Base-by-base conservation (phyloP, 2,797 vertebrate species). In the Pangasius sanitwongsei region DNA sequence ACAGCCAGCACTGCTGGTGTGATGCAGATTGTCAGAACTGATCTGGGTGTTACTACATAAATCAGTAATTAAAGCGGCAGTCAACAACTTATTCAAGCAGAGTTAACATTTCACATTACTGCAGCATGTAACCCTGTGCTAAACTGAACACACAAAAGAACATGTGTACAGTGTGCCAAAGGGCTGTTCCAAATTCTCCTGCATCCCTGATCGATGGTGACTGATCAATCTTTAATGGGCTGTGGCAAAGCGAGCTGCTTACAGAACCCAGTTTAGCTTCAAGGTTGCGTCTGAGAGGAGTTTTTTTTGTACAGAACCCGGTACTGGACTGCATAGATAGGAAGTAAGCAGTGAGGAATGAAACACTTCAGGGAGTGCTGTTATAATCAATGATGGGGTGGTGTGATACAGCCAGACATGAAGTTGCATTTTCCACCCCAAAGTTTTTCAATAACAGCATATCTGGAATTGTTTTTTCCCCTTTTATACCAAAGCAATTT, bases 141-240 rank as follows among this genome's bases (percentile, higher is more conserved):
- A 48, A 78, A 18, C 63, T 41, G 59, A 50, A 31, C 65, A 85
- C 75, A 44, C 75, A 50, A 34, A 28, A 65, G 41, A 31, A 53
- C 41, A 69, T 53, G n/a, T 69, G 65, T 25, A 55, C 63, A 53
- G n/a, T 53, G 12, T 85, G 25, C 44, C 48, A 55, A 55, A 34
- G 7, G 63, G n/a, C 41, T 16, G 31, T 34, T 83, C 85, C 41
- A 80, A 86, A 74, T 57, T 75, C 69, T 75, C 75, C 34, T 77
- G 31, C 28, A 87, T 87, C 59, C 69, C 69, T 75, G 59, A 85
- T 89, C 89, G 41, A 86, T 88, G 86, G 11, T n/a, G 78, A 87
- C 31, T 87, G 86, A 90, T 90, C 67, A 85, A 48, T 82, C 57
- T 88, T 89, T 90, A 88, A 88, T 87, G 59, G 74, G n/a, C 70